Evolutionary conservation across 2,113 vertebrate species (phyloP), one percentile per base, ranked within the genome.

Genomic region (Thamnophis sirtalis): DNA sequence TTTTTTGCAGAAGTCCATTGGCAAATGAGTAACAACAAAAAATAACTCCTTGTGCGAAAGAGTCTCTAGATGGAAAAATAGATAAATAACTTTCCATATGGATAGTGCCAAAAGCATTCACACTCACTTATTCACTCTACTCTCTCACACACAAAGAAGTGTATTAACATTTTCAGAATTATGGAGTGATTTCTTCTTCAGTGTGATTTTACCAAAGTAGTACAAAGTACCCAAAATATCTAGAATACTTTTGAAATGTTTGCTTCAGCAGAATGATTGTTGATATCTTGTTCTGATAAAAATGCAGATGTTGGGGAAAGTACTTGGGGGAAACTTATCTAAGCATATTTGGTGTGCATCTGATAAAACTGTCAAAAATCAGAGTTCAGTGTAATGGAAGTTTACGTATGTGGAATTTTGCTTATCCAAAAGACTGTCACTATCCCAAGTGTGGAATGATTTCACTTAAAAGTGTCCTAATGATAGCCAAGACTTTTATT

Each of bases 321-420:
- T 60, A 51, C 28, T 84, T 26, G 56, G 84, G 53, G 58, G 38
- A 1, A 85, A 51, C 8, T 49, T 95, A 94, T 68, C 85, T 89
- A 91, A 92, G 73, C 49, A 93, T 92, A 91, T 50, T 88, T 89
- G 9, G 33, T 92, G 22, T 87, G 54, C 49, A 73, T 94, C 48
- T 95, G 93, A 95, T 93, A 90, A 95, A 90, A 92, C 24, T 84
- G 84, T 94, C 90, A 68, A 94, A 96, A 87, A 63, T 56, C 86
- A 87, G 86, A 49, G 92, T 54, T 86, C 54, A 90, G 86, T 91
- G 58, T 95, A 94, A 89, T 94, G 94, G 94, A 96, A 7, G 26
- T 28, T 4, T 43, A 88, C 94, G 93, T 94, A 93, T 93, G 33
- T 89, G 92, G 90, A 94, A 95, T 92, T 85, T 94, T 94, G 90